Percentiles rank a stretch among this genome's conserved stretches.
Conservation (phyloP, 2,797 vertebrate genomes). For the Gallinago stenura region DNA sequence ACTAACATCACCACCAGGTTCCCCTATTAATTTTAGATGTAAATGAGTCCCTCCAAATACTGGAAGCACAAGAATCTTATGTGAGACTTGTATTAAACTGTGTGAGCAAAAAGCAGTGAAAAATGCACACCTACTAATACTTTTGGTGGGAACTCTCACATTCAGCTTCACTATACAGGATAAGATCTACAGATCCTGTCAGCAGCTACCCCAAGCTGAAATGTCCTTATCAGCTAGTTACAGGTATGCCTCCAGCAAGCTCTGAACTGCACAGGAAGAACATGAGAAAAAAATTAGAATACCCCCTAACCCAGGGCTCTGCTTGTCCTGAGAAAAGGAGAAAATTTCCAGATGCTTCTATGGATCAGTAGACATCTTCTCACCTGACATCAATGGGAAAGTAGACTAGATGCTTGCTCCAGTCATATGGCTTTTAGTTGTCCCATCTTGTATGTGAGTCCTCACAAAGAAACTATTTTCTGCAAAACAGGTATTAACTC, state of each 20-base stretch:
- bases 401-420: neutral
- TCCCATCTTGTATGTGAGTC: neutral
- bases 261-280: neutral
- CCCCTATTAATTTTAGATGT: neutral
- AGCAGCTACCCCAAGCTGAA: neutral
- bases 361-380: neutral
- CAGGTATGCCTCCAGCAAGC: neutral
- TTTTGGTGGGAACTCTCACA: neutral
- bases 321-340: neutral
- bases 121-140: neutral
- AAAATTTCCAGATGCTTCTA: neutral
- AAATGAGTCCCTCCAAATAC: neutral
- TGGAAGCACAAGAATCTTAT: neutral
- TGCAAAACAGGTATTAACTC: neutral
- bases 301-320: neutral
- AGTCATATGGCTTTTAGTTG: neutral
- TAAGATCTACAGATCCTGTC: neutral
- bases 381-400: neutral
- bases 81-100: neutral
- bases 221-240: neutral
- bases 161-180: neutral
- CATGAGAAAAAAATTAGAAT: neutral
- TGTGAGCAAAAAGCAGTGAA: neutral
- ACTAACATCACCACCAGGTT: neutral
- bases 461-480: neutral